These are phyloP conservation scores for Bambusicola thoracicus DNA, from an alignment of 2,113 vertebrate species.

Conservation along the genomic window DNA sequence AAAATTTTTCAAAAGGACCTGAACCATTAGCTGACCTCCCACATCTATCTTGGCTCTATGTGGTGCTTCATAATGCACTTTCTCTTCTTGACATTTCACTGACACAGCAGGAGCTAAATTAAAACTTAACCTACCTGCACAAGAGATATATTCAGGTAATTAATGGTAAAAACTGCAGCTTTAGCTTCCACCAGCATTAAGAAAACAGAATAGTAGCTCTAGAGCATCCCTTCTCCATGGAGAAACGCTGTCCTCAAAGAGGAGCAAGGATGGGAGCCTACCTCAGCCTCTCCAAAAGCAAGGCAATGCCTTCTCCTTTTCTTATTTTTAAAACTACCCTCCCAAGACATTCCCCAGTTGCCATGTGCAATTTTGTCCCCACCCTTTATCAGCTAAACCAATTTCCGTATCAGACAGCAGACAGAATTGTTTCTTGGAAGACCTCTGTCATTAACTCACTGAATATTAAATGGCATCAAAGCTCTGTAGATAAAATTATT, in stretches of 20 bases:
- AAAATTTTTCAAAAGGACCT: background rate
- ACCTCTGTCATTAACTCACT: background rate
- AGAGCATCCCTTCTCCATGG: background rate
- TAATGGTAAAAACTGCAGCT: conserved; percentile 34
- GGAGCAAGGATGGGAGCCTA: rapidly evolving
- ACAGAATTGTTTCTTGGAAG: background rate
- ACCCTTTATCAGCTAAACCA: background rate
- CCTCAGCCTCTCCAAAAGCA: background rate
- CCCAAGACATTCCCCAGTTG: background rate
- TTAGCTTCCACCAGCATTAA: conserved; percentile 5
- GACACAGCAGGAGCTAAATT: conserved; percentile 57
- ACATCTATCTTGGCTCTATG: background rate
- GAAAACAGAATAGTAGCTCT: rapidly evolving
- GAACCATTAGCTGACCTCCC: background rate
- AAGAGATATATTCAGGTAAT: conserved; percentile 44
- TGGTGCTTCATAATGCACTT: background rate
- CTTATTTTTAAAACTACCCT: background rate
- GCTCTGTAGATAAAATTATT: conserved; percentile 36
- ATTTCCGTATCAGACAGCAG: background rate
- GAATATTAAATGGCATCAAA: conserved; percentile 22
- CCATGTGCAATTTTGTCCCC: rapidly evolving
- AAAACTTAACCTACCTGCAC: conserved; percentile 32
- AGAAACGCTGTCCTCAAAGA: background rate
- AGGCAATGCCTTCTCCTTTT: background rate
- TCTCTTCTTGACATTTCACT: conserved; percentile 61